These are phyloP conservation scores for Ceratosolen fusciceps DNA, from an alignment of 1,140 invertebrate species.

Conservation along the genomic window DNA sequence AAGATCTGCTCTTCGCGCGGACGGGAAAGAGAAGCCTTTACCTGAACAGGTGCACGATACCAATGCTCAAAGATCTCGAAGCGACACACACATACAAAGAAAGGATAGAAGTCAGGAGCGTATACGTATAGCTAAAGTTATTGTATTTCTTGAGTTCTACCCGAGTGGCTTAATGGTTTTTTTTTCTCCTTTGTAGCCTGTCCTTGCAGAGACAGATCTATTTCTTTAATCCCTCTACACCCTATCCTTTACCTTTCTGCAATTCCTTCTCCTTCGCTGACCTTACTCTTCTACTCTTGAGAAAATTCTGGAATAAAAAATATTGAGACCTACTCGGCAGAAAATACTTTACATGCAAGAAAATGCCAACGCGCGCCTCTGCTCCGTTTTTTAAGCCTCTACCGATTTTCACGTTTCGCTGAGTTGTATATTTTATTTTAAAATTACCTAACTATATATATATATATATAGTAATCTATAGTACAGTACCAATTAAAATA, in stretches of 20 bases:
- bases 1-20: conserved; percentile 57
- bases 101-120: conserved; percentile 62
- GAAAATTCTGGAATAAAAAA: not conserved
- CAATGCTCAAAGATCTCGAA: not conserved
- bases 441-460: not conserved
- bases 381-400: not conserved
- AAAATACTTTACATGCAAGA: not conserved
- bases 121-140: conserved; percentile 66
- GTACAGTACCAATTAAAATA: not conserved
- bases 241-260: not conserved
- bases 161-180: conserved; percentile 62
- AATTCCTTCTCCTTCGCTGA: not conserved
- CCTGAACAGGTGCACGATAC: conserved; percentile 67
- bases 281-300: not conserved
- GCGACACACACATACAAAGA: conserved; percentile 50
- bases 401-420: not conserved
- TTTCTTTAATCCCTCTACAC: not conserved
- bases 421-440: not conserved
- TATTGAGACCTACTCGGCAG: not conserved
- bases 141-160: conserved; percentile 65
- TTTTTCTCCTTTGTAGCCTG: conserved; percentile 48
- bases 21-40: conserved; percentile 45
- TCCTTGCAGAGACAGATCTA: conserved; percentile 1
- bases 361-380: not conserved
- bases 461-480: not conserved